phyloP scores from a whole-genome alignment of 2,113 vertebrate species.

The Dicrurus megarhynchus region DNA sequence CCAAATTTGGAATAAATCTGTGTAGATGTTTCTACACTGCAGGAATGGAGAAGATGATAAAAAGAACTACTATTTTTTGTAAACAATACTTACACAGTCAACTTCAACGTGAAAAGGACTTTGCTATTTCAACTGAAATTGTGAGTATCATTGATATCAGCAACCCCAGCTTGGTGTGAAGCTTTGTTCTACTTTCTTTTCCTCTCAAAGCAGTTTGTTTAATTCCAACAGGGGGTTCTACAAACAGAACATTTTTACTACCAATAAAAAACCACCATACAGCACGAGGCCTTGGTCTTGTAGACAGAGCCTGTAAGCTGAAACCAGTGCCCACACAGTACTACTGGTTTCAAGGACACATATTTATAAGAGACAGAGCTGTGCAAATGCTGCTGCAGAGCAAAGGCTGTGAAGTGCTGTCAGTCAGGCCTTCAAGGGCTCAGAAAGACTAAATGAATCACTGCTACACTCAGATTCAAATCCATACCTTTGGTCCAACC shows the following conservation, averaged over 20 bases:
- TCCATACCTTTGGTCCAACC: background rate
- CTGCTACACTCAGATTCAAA: background rate
- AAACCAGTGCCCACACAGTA: background rate
- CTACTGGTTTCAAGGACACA: background rate
- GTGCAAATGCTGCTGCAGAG: background rate
- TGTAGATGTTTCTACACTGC: background rate
- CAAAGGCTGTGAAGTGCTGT: background rate
- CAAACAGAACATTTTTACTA: background rate
- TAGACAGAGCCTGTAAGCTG: background rate
- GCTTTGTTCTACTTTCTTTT: background rate
- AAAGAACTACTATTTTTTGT: background rate
- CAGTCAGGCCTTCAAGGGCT: background rate
- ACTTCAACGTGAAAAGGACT: background rate
- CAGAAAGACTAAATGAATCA: background rate
- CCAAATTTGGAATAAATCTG: conserved; percentile 26
- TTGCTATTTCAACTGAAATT: background rate
- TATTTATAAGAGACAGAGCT: background rate
- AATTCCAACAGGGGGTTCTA: background rate
- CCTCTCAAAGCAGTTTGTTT: background rate
- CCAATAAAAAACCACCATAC: background rate
- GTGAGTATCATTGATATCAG: background rate
- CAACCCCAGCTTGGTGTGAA: background rate
- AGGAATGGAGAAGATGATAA: background rate
- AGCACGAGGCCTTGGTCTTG: background rate
- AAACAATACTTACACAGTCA: background rate